These are phyloP conservation scores for Bettongia penicillata DNA, from an alignment of 2,113 vertebrate genomes.

Conservation along the genomic window DNA sequence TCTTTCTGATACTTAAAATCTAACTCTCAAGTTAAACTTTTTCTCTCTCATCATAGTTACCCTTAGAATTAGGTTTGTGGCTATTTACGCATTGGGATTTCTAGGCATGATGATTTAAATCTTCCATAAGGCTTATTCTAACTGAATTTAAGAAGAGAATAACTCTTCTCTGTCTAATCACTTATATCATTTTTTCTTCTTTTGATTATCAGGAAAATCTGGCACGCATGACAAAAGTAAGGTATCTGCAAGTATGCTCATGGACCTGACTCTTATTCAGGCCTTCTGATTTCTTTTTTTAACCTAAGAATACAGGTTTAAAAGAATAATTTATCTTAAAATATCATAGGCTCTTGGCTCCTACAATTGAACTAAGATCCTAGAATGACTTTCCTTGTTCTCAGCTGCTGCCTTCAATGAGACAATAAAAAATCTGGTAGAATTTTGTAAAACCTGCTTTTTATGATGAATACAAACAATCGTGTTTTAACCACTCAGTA, in stretches of 20 bases:
- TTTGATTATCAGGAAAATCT: background rate
- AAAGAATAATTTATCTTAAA: background rate
- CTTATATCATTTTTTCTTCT: background rate
- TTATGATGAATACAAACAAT: background rate
- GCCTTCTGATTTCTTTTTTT: background rate
- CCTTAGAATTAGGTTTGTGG: background rate
- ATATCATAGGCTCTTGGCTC: background rate
- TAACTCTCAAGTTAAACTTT: background rate
- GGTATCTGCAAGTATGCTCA: background rate
- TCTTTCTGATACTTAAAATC: background rate
- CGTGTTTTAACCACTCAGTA: background rate
- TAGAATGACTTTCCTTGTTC: background rate
- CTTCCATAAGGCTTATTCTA: background rate
- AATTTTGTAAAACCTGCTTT: background rate
- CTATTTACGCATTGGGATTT: background rate
- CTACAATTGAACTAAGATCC: background rate
- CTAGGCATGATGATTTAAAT: background rate
- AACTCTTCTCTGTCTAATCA: background rate
- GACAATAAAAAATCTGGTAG: background rate
- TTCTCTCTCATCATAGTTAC: background rate
- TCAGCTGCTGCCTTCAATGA: background rate
- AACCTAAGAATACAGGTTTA: background rate
- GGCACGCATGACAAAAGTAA: background rate
- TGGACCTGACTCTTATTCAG: background rate
- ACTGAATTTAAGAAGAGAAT: background rate